Percentiles rank a stretch among this genome's conserved stretches.
These are phyloP conservation scores for Hippocampus kuda DNA, from an alignment of 2,797 vertebrate species.

Conservation along the genomic window DNA sequence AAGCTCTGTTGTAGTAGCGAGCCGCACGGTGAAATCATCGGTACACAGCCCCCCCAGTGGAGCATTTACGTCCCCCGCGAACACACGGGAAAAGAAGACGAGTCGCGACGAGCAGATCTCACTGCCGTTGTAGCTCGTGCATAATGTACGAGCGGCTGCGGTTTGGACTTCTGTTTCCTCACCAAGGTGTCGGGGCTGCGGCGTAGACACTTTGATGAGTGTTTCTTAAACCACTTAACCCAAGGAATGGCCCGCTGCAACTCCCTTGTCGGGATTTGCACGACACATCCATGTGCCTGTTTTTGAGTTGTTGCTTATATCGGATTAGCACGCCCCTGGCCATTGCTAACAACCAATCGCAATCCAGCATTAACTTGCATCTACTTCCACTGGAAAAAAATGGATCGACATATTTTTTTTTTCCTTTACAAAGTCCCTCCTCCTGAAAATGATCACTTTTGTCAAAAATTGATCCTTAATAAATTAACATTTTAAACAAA, in stretches of 20 bases:
- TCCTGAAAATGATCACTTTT: too few relatives aligned
- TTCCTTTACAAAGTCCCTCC: too few relatives aligned
- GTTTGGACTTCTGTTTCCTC: conserved; percentile 5
- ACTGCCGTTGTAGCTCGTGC: conserved; percentile 9
- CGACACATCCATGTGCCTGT: background rate
- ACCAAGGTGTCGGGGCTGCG: conserved; percentile 7
- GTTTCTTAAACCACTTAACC: background rate
- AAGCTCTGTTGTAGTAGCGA: background rate
- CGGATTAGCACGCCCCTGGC: too few relatives aligned
- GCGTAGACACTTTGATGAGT: background rate
- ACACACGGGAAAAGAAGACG: background rate
- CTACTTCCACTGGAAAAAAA: too few relatives aligned
- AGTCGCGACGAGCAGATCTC: background rate
- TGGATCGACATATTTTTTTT: too few relatives aligned
- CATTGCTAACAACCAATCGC: too few relatives aligned
- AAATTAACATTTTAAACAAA: too few relatives aligned
- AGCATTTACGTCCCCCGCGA: background rate
- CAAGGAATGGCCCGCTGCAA: background rate
- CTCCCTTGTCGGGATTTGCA: background rate
- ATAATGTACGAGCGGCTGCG: conserved; percentile 7
- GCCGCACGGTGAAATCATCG: background rate
- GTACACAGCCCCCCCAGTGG: background rate
- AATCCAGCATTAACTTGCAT: too few relatives aligned
- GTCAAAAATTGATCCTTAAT: too few relatives aligned
- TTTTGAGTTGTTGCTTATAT: background rate